phyloP scores from a whole-genome alignment of 2,888 invertebrate genomes.

The Glomeris marginata region DNA sequence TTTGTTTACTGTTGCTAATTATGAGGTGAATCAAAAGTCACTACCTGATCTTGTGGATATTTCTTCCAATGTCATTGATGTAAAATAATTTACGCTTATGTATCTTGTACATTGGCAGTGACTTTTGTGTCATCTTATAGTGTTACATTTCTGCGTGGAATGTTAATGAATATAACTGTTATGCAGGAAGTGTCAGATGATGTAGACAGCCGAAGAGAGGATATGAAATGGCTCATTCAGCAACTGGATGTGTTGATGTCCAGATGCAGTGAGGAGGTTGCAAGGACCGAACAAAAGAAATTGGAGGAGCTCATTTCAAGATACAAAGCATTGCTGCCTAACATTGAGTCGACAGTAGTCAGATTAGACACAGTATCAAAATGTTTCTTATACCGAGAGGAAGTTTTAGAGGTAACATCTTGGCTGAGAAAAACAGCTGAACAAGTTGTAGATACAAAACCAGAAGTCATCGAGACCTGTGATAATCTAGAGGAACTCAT shows the following conservation, averaged over 20 bases:
- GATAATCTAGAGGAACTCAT: slow-evolving; percentile 60
- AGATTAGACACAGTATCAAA: slow-evolving; percentile 83
- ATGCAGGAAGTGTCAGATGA: slow-evolving; percentile 70
- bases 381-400: slow-evolving; percentile 79
- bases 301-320: slow-evolving; percentile 68
- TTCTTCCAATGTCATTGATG: too few relatives aligned
- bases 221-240: slow-evolving; percentile 90
- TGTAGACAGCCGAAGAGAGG: slow-evolving; percentile 76
- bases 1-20: too few relatives aligned
- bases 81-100: too few relatives aligned
- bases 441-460: slow-evolving; percentile 39
- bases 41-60: too few relatives aligned
- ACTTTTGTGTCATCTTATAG: too few relatives aligned
- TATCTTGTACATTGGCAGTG: too few relatives aligned
- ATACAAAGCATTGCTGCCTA: slow-evolving; percentile 69
- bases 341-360: slow-evolving; percentile 81
- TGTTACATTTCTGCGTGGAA: too few relatives aligned
- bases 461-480: slow-evolving; percentile 41
- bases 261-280: slow-evolving; percentile 65
- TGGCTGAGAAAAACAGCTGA: slow-evolving; percentile 52
- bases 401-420: slow-evolving; percentile 57
- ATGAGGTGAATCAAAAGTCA: too few relatives aligned
- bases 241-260: slow-evolving; percentile 71
- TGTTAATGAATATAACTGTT: too few relatives aligned
- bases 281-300: slow-evolving; percentile 59